Evolutionary conservation across 2,797 vertebrate species (phyloP), one percentile per base, ranked within the genome.

Genomic region (Schizopygopsis malacanthus): DNA sequence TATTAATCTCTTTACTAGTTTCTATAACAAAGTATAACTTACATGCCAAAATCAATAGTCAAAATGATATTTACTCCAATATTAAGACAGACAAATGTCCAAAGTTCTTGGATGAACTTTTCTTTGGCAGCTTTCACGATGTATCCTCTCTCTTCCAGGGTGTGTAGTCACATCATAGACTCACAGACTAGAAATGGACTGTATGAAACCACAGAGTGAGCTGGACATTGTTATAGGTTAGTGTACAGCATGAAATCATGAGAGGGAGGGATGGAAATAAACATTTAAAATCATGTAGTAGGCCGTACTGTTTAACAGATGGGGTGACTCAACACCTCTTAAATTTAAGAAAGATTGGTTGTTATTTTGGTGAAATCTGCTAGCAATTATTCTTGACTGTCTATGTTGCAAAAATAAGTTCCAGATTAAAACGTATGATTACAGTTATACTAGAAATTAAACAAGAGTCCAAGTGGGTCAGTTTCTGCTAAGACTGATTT

Each of bases 261-360:
- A 50, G 69, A 20, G 18, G 63, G 16, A 78, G 12, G n/a, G 43
- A 71, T 84, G 70, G 39, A 87, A 88, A 84, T 28, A 50, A 81
- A 47, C 2, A 0, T 22, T 79, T 72, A 43, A 69, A 22, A 78
- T 20, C 18, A 43, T 15, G 12, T 50, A 77, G 73, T 67, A 43
- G 37, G 18, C 54, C n/a, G 61, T 41, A 3, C n/a, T 69, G 43
- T 54, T 22, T 41, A 84, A 78, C 33, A 50, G 70, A 63, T 12
- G 6, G 70, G 39, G 41, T 79, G 43, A 87, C 39, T 83, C 81
- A 81, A 18, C 39, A 76, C 28, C 18, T 81, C 65, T 76, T 56
- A 59, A 41, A 72, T 50, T 59, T n/a, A 39, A 50, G 8, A 41
- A 52, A 12, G 28, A 41, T 69, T 1, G 0, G 15, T 22, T 75